These are phyloP conservation scores for Eulithis prunata DNA, from an alignment of 2,888 invertebrate genomes.

Conservation along the genomic window DNA sequence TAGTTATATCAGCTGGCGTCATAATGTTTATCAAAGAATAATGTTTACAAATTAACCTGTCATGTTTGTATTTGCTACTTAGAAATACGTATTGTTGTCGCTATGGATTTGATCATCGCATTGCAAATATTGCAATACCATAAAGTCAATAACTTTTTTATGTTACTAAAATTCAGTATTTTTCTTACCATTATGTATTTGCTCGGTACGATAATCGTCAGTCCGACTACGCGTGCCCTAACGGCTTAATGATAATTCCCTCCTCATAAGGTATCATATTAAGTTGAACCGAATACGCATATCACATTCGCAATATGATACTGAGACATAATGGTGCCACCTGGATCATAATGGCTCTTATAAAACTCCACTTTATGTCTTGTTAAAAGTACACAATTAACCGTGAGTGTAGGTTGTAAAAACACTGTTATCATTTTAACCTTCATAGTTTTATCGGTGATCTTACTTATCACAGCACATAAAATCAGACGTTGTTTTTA, in stretches of 20 bases:
- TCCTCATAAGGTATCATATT: slow-evolving; percentile 39
- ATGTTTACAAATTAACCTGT: slow-evolving; percentile 2
- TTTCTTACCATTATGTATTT: no score
- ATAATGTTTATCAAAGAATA: not conserved
- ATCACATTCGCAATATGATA: slow-evolving; percentile 41
- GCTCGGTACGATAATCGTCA: slow-evolving; percentile 18
- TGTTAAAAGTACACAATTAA: slow-evolving; percentile 17
- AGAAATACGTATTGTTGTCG: not conserved
- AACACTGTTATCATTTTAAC: slow-evolving; percentile 35
- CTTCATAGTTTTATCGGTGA: slow-evolving; percentile 35
- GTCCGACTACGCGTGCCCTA: slow-evolving; percentile 38
- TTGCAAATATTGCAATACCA: not conserved
- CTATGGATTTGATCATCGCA: not conserved
- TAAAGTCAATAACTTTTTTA: not conserved
- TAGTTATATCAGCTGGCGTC: not conserved
- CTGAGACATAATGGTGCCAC: slow-evolving; percentile 39
- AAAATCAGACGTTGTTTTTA: slow-evolving; percentile 23
- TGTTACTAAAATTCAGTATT: not conserved
- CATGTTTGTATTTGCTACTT: slow-evolving; percentile 4
- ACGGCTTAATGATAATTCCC: slow-evolving; percentile 36
- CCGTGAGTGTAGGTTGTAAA: slow-evolving; percentile 19
- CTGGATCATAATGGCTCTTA: slow-evolving; percentile 34
- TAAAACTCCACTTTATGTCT: slow-evolving; percentile 20
- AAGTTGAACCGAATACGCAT: slow-evolving; percentile 40
- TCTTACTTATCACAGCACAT: slow-evolving; percentile 25